phyloP scores from a whole-genome alignment of 2,888 invertebrate genomes.

The Scaptomyza caliginosa region DNA sequence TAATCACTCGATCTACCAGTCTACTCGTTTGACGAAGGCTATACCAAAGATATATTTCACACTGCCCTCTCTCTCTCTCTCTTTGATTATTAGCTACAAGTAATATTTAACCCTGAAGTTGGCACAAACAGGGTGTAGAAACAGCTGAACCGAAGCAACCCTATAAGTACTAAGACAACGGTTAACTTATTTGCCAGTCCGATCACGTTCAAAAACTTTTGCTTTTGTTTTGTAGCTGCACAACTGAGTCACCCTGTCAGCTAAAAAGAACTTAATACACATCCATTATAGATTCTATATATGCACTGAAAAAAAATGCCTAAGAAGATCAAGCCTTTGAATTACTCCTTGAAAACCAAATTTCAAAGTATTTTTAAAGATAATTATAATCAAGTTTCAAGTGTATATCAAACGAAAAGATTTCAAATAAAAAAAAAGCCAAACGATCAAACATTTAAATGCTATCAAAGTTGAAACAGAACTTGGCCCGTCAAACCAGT shows the following conservation, averaged over 20 bases:
- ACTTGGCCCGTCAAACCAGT: constrained; percentile 69
- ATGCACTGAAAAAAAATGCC: constrained; percentile 14
- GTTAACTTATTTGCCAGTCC: constrained; percentile 62
- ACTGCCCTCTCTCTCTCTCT: constrained; percentile 5
- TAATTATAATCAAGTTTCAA: too few relatives aligned
- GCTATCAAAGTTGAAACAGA: constrained; percentile 48
- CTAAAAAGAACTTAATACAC: not conserved
- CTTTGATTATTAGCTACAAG: constrained; percentile 43
- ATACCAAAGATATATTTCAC: constrained; percentile 32
- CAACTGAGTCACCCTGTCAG: constrained; percentile 39
- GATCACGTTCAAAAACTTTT: constrained; percentile 55
- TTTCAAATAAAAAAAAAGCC: constrained; percentile 50
- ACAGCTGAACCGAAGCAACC: not conserved
- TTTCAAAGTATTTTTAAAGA: too few relatives aligned
- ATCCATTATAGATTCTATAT: not conserved
- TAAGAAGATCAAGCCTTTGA: too few relatives aligned
- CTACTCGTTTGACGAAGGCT: constrained; percentile 60
- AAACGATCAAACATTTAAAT: constrained; percentile 47
- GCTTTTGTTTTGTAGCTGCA: constrained; percentile 49
- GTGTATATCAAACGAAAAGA: not conserved
- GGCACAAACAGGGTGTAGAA: not conserved
- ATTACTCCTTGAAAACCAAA: too few relatives aligned
- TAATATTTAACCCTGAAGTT: constrained; percentile 51
- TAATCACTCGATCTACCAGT: constrained; percentile 28
- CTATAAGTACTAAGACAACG: not conserved